Conservation (phyloP, 2,888 invertebrate genomes). For the Oligia latruncula region DNA sequence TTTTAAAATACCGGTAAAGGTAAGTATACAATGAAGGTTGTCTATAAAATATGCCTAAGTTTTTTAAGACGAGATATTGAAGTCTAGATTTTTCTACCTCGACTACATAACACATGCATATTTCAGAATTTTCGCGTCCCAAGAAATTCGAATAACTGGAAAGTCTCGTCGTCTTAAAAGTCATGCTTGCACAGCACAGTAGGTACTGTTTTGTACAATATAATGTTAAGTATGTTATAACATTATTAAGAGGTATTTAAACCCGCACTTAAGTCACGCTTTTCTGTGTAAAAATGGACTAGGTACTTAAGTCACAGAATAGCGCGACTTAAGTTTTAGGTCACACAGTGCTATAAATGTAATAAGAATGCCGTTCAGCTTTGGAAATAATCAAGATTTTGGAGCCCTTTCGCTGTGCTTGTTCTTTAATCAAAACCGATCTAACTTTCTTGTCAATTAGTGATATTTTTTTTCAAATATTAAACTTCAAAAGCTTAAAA, state of each 20-base stretch:
- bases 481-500: background rate
- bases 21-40: constrained; percentile 15
- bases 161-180: background rate
- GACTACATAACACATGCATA: background rate
- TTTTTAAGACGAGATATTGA: background rate
- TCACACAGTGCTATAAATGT: background rate
- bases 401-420: too few species aligned
- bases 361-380: background rate
- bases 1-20: constrained; percentile 35
- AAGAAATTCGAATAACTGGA: background rate
- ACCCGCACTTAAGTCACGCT: too few species aligned
- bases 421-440: background rate
- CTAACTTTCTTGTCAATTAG: background rate
- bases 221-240: background rate
- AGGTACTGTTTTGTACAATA: constrained; percentile 7
- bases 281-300: background rate
- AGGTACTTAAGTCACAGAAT: too few species aligned
- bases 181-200: background rate
- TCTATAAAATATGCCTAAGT: constrained; percentile 15
- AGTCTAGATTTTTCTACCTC: background rate
- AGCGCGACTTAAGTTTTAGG: background rate
- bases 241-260: background rate
- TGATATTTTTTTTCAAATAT: background rate
- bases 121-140: background rate
- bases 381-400: background rate